These are phyloP conservation scores for Amazona finschi DNA, from an alignment of 2,797 vertebrate genomes.

Conservation along the genomic window DNA sequence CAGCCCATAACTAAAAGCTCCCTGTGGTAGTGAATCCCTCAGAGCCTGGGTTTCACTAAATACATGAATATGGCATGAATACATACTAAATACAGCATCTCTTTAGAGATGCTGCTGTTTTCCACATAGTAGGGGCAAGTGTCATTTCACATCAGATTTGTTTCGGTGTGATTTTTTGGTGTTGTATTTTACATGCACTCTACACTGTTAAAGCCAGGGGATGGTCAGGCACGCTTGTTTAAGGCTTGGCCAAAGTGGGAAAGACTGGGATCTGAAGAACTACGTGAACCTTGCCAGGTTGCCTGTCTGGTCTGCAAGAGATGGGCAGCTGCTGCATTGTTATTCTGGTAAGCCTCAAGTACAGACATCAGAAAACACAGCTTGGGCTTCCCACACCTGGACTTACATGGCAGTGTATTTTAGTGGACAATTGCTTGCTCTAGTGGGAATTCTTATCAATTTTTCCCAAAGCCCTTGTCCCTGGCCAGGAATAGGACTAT, in stretches of 20 bases:
- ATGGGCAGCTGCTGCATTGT: neutral
- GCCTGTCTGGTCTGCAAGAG: neutral
- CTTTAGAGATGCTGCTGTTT: neutral
- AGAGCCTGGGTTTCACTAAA: neutral
- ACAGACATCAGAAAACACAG: neutral
- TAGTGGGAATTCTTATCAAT: accelerated
- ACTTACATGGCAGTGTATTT: neutral
- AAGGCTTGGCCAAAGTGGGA: neutral
- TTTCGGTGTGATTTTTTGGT: neutral
- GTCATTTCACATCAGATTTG: neutral
- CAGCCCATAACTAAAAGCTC: neutral
- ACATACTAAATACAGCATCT: neutral
- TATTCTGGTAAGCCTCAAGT: neutral
- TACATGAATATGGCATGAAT: neutral
- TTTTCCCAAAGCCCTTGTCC: neutral
- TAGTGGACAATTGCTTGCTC: neutral
- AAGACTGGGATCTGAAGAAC: neutral
- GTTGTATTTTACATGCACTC: neutral
- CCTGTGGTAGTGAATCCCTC: neutral
- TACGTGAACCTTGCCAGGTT: neutral
- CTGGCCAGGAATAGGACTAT: neutral
- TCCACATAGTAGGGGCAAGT: neutral
- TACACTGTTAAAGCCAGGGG: accelerated
- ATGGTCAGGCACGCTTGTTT: neutral
- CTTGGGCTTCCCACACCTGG: neutral